Percentiles rank a stretch among this genome's conserved stretches.
Conservation (phyloP, 1,140 invertebrate genomes). For the Cheumatopsyche charites region DNA sequence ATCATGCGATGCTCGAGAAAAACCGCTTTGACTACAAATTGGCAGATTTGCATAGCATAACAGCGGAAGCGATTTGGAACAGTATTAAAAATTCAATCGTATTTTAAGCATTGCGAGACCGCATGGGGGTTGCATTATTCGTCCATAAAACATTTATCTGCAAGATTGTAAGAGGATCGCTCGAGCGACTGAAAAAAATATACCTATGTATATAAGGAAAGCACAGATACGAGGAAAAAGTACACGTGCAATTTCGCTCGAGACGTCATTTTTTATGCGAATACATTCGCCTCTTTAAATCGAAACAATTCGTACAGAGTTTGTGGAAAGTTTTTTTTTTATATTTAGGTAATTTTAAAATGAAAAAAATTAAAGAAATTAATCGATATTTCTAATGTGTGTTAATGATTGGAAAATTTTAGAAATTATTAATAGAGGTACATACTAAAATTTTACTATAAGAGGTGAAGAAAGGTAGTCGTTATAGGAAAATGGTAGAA, state of each 20-base stretch:
- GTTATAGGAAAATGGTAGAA: too few species aligned
- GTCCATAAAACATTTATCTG: constrained; percentile 12
- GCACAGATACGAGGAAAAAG: neutral
- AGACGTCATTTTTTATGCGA: neutral
- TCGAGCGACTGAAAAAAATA: neutral
- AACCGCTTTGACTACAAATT: constrained; percentile 8
- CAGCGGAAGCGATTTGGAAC: neutral
- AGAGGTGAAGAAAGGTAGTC: too few species aligned
- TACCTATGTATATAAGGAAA: neutral
- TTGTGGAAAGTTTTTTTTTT: neutral
- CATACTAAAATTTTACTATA: too few species aligned
- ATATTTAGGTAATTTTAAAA: neutral
- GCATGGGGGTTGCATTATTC: constrained; percentile 2
- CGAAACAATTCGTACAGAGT: neutral
- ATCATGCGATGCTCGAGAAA: neutral
- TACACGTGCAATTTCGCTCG: neutral
- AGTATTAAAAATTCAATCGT: constrained; percentile 8
- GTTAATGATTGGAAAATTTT: too few species aligned
- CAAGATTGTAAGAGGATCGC: too few species aligned
- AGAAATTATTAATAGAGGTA: too few species aligned
- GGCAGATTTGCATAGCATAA: constrained; percentile 7
- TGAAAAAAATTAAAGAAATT: neutral
- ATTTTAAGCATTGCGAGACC: neutral
- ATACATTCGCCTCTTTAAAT: neutral
- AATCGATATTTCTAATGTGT: too few species aligned